Conservation (phyloP, 2,797 vertebrate genomes). For the Fringilla coelebs region DNA sequence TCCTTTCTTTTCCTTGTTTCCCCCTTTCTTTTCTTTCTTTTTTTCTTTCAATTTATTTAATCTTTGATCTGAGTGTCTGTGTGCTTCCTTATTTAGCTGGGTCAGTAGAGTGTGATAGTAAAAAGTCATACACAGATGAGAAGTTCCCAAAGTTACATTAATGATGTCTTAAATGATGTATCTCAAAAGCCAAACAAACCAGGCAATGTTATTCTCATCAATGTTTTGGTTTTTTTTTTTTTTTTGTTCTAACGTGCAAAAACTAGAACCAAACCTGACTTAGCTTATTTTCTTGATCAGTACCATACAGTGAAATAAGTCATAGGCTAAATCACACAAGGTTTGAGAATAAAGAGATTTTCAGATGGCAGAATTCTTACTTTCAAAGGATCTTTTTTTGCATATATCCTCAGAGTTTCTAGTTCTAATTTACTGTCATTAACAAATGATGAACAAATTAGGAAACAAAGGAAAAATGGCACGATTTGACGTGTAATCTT, state of each 20-base stretch:
- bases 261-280: neutral
- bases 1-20: neutral
- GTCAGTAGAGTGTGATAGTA: neutral
- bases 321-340: neutral
- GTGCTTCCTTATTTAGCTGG: neutral
- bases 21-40: neutral
- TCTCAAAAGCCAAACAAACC: neutral
- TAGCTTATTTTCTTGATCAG: neutral
- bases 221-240: neutral
- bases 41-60: neutral
- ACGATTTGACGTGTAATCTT: neutral
- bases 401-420: neutral
- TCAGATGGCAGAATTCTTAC: neutral
- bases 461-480: neutral
- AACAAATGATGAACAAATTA: neutral
- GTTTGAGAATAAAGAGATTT: slow-evolving; percentile 4
- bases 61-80: neutral
- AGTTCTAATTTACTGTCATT: neutral
- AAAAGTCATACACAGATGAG: neutral
- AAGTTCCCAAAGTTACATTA: neutral
- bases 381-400: neutral
- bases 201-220: neutral
- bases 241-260: neutral
- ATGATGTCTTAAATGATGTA: neutral
- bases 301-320: neutral